Base-by-base conservation (phyloP, 2,888 invertebrate genomes). In the Punctoribates punctum region DNA sequence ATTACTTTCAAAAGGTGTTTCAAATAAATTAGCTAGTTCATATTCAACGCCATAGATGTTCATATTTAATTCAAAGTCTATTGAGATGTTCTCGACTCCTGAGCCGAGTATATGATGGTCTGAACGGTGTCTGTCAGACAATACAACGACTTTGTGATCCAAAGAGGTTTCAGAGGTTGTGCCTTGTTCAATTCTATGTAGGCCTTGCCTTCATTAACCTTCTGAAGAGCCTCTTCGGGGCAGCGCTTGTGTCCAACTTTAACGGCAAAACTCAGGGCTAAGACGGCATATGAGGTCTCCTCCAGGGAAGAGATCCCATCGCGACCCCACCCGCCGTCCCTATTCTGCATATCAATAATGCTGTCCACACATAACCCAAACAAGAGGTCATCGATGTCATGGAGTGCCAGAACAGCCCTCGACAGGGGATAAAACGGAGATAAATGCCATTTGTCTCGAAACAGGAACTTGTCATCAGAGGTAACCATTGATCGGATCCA, bases 371-470 rank as follows among this genome's bases (percentile, higher is more conserved):
- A 57, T 20, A 11, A 15, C 20, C 3, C n/a, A n/a, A 3, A 4
- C 20, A 57, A 25, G 1, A 6, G 3, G n/a, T 57, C 23, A 57
- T 57, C 25, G 2, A 57, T 11, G 3, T 20, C 57, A 3, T 57
- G 15, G 9, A 57, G n/a, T 6, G 57, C 57, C 3, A 57, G 20
- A 2, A 57, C 25, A 11, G 57, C 57, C 23, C 57, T 57, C 20
- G 57, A 57, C 6, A 57, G 5, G 9, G 57, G 57, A 57, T 57
- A 57, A 17, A 23, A 57, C 15, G n/a, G 57, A 4, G 57, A 57
- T 6, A 57, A 25, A 57, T 57, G 57, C 57, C 57, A 57, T 57
- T 57, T 57, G 23, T 57, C 57, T 57, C 25, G 11, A 20, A 57
- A 57, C 25, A 57, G 20, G 13, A 6, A 57, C 20, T 25, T 57